Percentiles rank a stretch among this genome's conserved stretches.
Conservation (phyloP, 2,113 vertebrate species). For the Abramis brama region DNA sequence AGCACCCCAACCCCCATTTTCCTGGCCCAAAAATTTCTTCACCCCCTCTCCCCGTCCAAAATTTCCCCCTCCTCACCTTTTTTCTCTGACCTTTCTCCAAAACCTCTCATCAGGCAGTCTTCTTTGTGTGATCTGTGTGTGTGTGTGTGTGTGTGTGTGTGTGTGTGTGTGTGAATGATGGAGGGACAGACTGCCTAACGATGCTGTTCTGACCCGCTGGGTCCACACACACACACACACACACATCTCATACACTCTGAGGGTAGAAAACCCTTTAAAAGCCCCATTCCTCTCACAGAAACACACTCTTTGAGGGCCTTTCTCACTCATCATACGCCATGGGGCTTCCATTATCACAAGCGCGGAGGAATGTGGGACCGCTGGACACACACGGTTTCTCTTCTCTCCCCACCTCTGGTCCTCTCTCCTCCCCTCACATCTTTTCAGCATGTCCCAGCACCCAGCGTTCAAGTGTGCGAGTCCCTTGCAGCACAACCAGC, state of each 20-base stretch:
- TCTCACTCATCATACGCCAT: slow-evolving; percentile 34
- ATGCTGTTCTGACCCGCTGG: slow-evolving; percentile 36
- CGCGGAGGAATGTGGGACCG: slow-evolving; percentile 35
- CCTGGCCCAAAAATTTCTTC: slow-evolving; percentile 39
- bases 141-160: background rate
- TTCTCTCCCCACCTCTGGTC: slow-evolving; percentile 22
- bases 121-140: background rate
- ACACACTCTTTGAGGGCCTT: slow-evolving; percentile 28
- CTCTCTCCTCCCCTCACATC: slow-evolving; percentile 18
- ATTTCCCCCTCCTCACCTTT: slow-evolving; percentile 19
- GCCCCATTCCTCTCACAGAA: slow-evolving; percentile 16
- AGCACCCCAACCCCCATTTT: slow-evolving; percentile 26
- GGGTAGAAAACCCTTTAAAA: slow-evolving; percentile 24
- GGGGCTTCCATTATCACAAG: slow-evolving; percentile 48
- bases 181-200: slow-evolving; percentile 8
- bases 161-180: background rate
- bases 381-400: slow-evolving; percentile 32
- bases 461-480: slow-evolving; percentile 17
- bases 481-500: slow-evolving; percentile 33
- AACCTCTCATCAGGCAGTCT: slow-evolving; percentile 28
- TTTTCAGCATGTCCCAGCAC: slow-evolving; percentile 13
- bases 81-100: slow-evolving; percentile 11
- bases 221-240: background rate
- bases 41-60: slow-evolving; percentile 32
- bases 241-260: slow-evolving; percentile 3